phyloP scores from a whole-genome alignment of 2,113 vertebrate species.

The Campylorhamphus procurvoides region DNA sequence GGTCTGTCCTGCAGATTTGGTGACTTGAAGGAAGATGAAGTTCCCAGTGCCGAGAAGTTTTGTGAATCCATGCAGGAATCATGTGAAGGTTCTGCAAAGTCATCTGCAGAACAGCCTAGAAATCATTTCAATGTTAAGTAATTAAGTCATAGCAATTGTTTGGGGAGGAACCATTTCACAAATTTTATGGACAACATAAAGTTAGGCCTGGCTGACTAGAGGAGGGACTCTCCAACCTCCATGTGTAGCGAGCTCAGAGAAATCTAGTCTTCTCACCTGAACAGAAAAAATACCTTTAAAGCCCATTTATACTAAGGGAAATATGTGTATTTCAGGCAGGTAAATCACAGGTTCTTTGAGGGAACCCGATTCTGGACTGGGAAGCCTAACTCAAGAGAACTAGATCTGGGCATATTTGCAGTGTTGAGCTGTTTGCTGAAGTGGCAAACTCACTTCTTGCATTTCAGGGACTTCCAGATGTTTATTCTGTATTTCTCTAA shows the following conservation, averaged over 20 bases:
- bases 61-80: background rate
- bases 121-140: background rate
- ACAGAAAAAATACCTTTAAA: background rate
- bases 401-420: background rate
- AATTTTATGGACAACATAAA: background rate
- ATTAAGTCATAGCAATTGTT: background rate
- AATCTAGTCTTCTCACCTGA: background rate
- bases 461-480: background rate
- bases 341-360: background rate
- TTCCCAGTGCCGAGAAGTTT: background rate
- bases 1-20: background rate
- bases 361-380: background rate
- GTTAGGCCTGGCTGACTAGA: background rate
- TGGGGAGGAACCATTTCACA: background rate
- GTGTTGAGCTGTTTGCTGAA: background rate
- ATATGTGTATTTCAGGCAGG: background rate
- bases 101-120: background rate
- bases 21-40: background rate
- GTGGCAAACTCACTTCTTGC: background rate
- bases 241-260: background rate
- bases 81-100: background rate
- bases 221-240: background rate
- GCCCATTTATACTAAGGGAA: background rate
- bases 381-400: background rate
- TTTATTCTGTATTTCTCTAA: background rate